Evolutionary conservation across 2,888 invertebrate species (phyloP), one percentile per base, ranked within the genome.

Genomic region (Apamea monoglypha): DNA sequence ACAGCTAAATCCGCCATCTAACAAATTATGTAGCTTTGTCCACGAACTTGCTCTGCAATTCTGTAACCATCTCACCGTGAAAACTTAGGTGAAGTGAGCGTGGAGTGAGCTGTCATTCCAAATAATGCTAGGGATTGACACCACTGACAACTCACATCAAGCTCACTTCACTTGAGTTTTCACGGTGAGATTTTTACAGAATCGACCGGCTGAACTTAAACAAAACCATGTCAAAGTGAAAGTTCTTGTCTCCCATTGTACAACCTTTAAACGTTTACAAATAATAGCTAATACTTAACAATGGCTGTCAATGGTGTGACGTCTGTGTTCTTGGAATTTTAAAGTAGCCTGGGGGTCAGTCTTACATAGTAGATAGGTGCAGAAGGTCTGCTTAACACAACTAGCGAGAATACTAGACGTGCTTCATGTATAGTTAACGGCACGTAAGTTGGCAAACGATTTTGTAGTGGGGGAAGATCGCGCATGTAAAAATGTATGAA

Each of bases 221-320:
- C 12, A 56, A 53, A 63, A 83, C 63, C 68, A 68, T n/a, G 68
- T 40, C 21, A 53, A 73, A 82, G 79, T 70, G 73, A 82, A 82
- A 82, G 79, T 78, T 8, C 2, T 40, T 1, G 29, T n/a, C 36
- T 61, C n/a, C 36, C 63, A 83, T 78, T 78, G 84, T 84, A 74
- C n/a, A 36, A 64, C 32, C 50, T 77, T 29, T 69, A 64, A 68
- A 83, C 72, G 32, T 69, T 69, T n/a, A 59, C 25, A n/a, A 59
- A 59, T 25, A 18, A 83, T 69, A 78, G 64, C 16, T 29, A 32
- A 72, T 63, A 40, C 16, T 72, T 63, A 64, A 64, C 44, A 83
- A 82, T 44, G 10, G 16, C 40, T 50, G 53, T 81, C 56, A 69
- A 68, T 69, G 7, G n/a, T 40, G 16, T 66, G 40, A 66, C 50